Evolutionary conservation across 37 sponge, comb jelly and placozoan species (phyloP).

Genomic region (Oopsacas minuta): DNA sequence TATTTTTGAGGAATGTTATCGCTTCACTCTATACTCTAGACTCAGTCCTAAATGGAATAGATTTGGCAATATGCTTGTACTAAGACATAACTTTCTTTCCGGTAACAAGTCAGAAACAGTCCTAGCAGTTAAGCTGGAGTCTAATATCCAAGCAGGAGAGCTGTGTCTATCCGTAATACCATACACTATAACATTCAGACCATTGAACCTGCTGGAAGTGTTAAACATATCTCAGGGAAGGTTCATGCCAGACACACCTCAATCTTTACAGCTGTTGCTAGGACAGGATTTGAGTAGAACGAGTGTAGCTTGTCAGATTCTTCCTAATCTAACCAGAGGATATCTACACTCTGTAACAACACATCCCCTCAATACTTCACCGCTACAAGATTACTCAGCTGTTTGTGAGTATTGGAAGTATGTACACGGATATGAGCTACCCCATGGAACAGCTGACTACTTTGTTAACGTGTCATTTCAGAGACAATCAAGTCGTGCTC

Average conservation of each 20-base stretch:
- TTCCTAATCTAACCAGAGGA: neutral
- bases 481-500: neutral
- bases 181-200: neutral
- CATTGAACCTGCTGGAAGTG: neutral
- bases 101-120: neutral
- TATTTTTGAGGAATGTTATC: conserved; percentile 29
- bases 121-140: neutral
- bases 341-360: neutral
- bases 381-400: neutral
- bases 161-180: neutral
- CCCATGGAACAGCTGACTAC: neutral
- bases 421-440: neutral
- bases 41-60: conserved; percentile 76
- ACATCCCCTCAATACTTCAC: neutral
- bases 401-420: neutral
- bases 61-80: conserved; percentile 32
- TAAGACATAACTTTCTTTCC: conserved; percentile 25
- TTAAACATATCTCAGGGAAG: neutral
- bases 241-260: neutral
- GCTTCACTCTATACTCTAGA: conserved; percentile 46
- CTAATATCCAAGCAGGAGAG: neutral
- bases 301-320: neutral
- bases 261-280: neutral
- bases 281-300: neutral
- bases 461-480: neutral